Conservation (phyloP, 2,113 vertebrate species). For the Antidorcas marsupialis region DNA sequence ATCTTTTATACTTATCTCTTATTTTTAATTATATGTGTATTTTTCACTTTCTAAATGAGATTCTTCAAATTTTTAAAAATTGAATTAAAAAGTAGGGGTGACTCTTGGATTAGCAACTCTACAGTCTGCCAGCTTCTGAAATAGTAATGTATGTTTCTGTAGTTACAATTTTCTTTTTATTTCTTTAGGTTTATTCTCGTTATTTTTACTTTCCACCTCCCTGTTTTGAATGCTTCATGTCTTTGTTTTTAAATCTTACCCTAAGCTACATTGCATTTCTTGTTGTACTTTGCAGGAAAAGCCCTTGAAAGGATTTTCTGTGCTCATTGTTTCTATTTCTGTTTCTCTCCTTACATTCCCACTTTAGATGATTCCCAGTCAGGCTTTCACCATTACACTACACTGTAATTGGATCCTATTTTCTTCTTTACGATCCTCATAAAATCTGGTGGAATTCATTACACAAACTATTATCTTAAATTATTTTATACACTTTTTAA, state of each 20-base stretch:
- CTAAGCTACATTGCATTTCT: not conserved
- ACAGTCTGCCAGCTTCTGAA: not conserved
- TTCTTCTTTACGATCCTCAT: not conserved
- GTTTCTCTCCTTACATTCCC: not conserved
- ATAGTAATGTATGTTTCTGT: not conserved
- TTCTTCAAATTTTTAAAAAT: not conserved
- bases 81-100: not conserved
- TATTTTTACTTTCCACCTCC: not conserved
- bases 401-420: not conserved
- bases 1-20: not conserved
- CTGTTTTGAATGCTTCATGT: not conserved
- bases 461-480: not conserved
- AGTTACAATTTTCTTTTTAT: not conserved
- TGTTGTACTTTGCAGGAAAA: not conserved
- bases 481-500: not conserved
- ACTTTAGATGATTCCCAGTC: not conserved
- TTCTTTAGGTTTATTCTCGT: not conserved
- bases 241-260: not conserved
- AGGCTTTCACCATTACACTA: not conserved
- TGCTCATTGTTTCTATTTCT: not conserved
- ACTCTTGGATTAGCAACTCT: not conserved
- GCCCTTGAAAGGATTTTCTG: not conserved
- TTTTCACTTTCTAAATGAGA: not conserved
- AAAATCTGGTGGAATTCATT: not conserved
- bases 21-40: not conserved